Conservation (phyloP, 2,113 vertebrate genomes). For the Emydocephalus ijimae region DNA sequence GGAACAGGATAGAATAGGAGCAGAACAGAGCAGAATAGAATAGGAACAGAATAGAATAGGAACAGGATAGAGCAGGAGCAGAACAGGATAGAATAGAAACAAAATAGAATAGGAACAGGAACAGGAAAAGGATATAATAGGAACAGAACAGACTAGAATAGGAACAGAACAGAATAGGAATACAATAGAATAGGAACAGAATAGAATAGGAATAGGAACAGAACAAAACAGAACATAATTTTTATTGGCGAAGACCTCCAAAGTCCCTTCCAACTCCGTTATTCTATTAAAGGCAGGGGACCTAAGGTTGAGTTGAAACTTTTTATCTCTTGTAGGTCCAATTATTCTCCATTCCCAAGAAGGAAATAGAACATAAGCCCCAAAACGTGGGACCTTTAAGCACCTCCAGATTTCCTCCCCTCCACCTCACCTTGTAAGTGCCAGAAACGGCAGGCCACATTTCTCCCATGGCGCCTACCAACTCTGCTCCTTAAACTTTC, state of each 20-base stretch:
- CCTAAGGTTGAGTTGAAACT: conserved; percentile 62
- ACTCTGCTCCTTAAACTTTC: conserved; percentile 65
- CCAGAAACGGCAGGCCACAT: conserved; percentile 48
- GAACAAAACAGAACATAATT: neutral
- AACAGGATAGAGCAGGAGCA: too few relatives aligned
- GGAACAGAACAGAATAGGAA: too few relatives aligned
- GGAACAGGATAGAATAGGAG: too few relatives aligned
- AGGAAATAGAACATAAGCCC: conserved; percentile 37
- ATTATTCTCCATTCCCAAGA: conserved; percentile 54
- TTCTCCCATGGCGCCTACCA: conserved; percentile 56
- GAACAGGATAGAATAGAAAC: too few relatives aligned
- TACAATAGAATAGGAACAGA: too few relatives aligned
- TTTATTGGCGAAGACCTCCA: neutral
- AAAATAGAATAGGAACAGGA: too few relatives aligned
- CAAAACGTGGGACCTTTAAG: conserved; percentile 69
- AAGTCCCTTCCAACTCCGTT: neutral
- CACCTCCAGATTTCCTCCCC: conserved; percentile 61
- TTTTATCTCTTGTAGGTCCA: conserved; percentile 36
- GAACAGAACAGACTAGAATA: too few relatives aligned
- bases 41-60: too few relatives aligned
- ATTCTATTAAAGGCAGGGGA: conserved; percentile 38
- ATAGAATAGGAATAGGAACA: too few relatives aligned
- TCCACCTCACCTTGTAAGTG: conserved; percentile 58
- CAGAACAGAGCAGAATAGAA: too few relatives aligned
- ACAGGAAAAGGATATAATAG: too few relatives aligned